Conservation (phyloP, 2,888 invertebrate species). For the Mermis nigrescens region DNA sequence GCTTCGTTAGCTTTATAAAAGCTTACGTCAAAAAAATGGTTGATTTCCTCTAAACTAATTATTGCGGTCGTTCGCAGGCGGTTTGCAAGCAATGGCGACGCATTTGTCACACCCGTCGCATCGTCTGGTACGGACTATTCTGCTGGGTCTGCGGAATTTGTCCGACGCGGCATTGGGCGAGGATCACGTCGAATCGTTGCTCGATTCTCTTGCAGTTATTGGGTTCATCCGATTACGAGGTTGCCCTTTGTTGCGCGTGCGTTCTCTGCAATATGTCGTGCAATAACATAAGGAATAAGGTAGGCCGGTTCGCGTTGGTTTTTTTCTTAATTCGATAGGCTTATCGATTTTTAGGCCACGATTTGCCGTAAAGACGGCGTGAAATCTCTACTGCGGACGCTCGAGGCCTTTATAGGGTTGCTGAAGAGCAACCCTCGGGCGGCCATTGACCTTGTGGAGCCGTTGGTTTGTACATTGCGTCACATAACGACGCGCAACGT, state of each 20-base stretch:
- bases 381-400: conserved; percentile 75
- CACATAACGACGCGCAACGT: conserved; percentile 90
- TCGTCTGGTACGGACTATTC: conserved; percentile 80
- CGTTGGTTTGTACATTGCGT: conserved; percentile 91
- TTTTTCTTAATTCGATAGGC: too few relatives aligned
- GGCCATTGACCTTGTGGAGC: conserved; percentile 72
- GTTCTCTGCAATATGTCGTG: conserved; percentile 95
- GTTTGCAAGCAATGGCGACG: conserved; percentile 90
- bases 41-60: too few relatives aligned
- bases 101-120: conserved; percentile 79
- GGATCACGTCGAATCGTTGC: conserved; percentile 34
- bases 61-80: conserved; percentile 32
- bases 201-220: conserved; percentile 64
- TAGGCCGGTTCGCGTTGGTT: too few relatives aligned
- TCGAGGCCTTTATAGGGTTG: too few relatives aligned
- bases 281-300: conserved; percentile 86
- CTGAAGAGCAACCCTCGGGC: too few relatives aligned
- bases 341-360: conserved; percentile 38
- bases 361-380: conserved; percentile 60
- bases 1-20: too few relatives aligned
- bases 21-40: too few relatives aligned
- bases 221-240: conserved; percentile 63
- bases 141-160: conserved; percentile 90
- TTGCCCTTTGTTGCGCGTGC: conserved; percentile 93
- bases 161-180: conserved; percentile 66